These are phyloP conservation scores for Oscheius sp. DNA, from an alignment of 2,888 invertebrate species.

Conservation along the genomic window DNA sequence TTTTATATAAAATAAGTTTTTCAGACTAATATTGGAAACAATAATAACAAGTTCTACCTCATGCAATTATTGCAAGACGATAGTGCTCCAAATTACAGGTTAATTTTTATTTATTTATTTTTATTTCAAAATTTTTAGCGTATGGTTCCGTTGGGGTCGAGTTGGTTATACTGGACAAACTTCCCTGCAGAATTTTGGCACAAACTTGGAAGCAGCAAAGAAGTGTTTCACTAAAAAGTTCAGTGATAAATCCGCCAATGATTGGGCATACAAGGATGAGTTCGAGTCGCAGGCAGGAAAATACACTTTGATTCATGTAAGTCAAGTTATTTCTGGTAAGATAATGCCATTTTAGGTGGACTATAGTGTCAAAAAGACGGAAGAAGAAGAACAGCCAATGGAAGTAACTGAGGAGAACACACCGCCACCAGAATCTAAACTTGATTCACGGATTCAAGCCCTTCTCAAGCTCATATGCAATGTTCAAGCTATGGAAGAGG, in stretches of 20 bases:
- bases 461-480: slow-evolving; percentile 76
- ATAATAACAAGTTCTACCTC: slow-evolving; percentile 78
- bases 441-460: slow-evolving; percentile 73
- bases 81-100: slow-evolving; percentile 71
- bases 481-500: slow-evolving; percentile 76
- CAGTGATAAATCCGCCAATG: slow-evolving; percentile 76
- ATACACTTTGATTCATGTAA: slow-evolving; percentile 37
- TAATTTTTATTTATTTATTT: not conserved
- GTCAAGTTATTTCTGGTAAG: not conserved
- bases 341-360: slow-evolving; percentile 28
- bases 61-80: slow-evolving; percentile 76
- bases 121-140: slow-evolving; percentile 46
- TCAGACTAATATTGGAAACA: slow-evolving; percentile 76
- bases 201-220: slow-evolving; percentile 75
- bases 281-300: slow-evolving; percentile 31
- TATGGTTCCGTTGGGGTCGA: slow-evolving; percentile 78
- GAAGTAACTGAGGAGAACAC: slow-evolving; percentile 46
- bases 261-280: slow-evolving; percentile 59
- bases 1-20: too few species aligned
- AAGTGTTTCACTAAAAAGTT: slow-evolving; percentile 76
- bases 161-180: slow-evolving; percentile 75
- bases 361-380: slow-evolving; percentile 23
- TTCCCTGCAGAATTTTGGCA: slow-evolving; percentile 74
- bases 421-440: slow-evolving; percentile 52
- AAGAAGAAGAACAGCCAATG: slow-evolving; percentile 1